These are phyloP conservation scores for Drosophila hydei DNA, from an alignment of 1,140 invertebrate species.

Conservation along the genomic window DNA sequence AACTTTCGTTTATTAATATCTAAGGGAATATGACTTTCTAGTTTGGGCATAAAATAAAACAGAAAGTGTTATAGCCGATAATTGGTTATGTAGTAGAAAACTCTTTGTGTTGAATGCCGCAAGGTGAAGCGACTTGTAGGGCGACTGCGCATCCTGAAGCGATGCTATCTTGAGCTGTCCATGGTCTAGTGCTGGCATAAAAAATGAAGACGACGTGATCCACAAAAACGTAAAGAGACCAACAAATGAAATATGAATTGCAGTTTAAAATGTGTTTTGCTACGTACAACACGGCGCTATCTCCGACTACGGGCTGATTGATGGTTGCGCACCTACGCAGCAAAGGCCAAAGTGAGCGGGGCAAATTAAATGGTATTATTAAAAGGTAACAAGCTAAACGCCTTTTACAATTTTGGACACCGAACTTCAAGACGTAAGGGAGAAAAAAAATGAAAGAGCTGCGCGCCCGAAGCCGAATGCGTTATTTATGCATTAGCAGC, in stretches of 20 bases:
- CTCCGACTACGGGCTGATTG: conserved; percentile 58
- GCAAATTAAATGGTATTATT: conserved; percentile 80
- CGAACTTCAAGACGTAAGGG: conserved; percentile 11
- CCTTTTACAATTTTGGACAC: conserved; percentile 74
- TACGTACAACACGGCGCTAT: conserved; percentile 56
- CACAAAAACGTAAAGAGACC: conserved; percentile 47
- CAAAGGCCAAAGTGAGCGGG: conserved; percentile 48
- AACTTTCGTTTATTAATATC: too few species aligned
- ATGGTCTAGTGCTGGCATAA: conserved; percentile 46
- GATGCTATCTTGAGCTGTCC: conserved; percentile 56
- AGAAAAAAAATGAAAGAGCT: conserved; percentile 34
- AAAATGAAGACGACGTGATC: conserved; percentile 70
- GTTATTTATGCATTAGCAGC: conserved; percentile 77
- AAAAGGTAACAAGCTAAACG: conserved; percentile 81
- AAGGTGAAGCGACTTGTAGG: neutral
- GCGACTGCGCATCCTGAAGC: neutral
- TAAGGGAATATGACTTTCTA: neutral
- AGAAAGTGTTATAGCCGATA: neutral
- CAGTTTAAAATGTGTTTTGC: conserved; percentile 44
- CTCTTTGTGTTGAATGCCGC: neutral
- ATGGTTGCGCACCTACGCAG: conserved; percentile 76
- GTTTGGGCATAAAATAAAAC: too few species aligned
- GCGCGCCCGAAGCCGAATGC: conserved; percentile 29
- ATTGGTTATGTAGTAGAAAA: neutral
- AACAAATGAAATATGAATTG: conserved; percentile 76